phyloP scores from a whole-genome alignment of 2,888 invertebrate species.

The Tuta absoluta region DNA sequence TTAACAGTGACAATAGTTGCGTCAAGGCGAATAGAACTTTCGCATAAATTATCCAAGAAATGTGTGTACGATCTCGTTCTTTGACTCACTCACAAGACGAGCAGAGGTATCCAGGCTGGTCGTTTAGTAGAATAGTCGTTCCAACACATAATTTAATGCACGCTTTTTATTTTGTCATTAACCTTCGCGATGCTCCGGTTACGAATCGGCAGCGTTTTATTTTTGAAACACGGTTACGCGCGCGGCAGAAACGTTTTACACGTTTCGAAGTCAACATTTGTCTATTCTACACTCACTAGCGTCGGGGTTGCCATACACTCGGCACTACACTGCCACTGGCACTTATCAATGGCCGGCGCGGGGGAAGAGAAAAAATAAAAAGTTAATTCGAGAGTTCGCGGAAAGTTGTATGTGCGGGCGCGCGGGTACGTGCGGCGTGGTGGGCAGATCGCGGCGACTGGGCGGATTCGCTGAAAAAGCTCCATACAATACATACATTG shows the following conservation, averaged over 20 bases:
- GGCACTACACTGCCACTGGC: conserved; percentile 28
- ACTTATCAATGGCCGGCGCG: conserved; percentile 23
- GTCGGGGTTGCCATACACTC: conserved; percentile 26
- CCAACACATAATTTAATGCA: conserved; percentile 70
- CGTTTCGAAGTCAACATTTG: conserved; percentile 46
- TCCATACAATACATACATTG: conserved; percentile 71
- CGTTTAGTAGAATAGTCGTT: conserved; percentile 37
- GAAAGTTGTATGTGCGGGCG: conserved; percentile 55
- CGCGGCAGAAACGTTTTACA: conserved; percentile 52
- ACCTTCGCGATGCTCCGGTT: conserved; percentile 79
- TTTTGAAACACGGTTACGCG: conserved; percentile 76
- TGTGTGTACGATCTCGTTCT: neutral
- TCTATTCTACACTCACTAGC: conserved; percentile 32
- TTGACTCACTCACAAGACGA: conserved; percentile 57
- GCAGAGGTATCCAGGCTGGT: conserved; percentile 54
- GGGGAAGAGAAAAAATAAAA: conserved; percentile 34
- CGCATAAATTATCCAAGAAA: conserved; percentile 19
- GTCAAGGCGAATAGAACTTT: neutral
- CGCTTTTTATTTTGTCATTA: conserved; percentile 78
- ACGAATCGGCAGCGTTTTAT: conserved; percentile 77
- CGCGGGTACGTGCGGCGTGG: conserved; percentile 65
- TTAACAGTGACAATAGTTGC: conserved; percentile 14
- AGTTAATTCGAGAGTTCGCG: conserved; percentile 43
- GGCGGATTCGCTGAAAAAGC: conserved; percentile 68
- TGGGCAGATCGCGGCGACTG: conserved; percentile 66